These are phyloP conservation scores for Acleris cristana DNA, from an alignment of 2,888 invertebrate genomes.

Conservation along the genomic window DNA sequence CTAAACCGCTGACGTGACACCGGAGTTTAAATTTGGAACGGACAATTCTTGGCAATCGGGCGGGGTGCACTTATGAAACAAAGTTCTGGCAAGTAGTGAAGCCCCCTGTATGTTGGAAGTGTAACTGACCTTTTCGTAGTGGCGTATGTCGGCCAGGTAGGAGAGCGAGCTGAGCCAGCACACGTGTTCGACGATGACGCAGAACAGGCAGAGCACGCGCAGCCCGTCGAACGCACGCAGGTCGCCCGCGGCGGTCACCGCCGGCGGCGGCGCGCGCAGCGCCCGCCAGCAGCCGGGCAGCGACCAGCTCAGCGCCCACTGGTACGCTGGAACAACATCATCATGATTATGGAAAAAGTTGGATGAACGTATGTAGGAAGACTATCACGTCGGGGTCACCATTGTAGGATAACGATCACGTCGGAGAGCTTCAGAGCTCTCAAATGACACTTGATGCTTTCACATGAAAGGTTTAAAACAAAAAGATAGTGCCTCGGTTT, in stretches of 20 bases:
- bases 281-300: slow-evolving; percentile 61
- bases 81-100: no score
- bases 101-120: background rate
- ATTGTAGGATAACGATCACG: no score
- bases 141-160: slow-evolving; percentile 63
- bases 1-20: no score
- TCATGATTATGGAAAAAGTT: background rate
- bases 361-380: no score
- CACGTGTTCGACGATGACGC: slow-evolving; percentile 76
- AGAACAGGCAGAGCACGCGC: slow-evolving; percentile 72
- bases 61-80: no score
- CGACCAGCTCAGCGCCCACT: slow-evolving; percentile 68
- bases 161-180: slow-evolving; percentile 72
- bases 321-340: slow-evolving; percentile 44
- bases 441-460: no score
- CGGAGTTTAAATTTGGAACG: no score
- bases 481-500: no score
- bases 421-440: no score
- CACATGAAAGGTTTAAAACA: no score
- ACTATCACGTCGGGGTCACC: no score
- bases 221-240: slow-evolving; percentile 71
- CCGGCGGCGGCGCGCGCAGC: slow-evolving; percentile 51
- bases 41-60: no score
- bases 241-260: slow-evolving; percentile 51
- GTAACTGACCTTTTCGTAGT: slow-evolving; percentile 61